Evolutionary conservation across 2,888 invertebrate species (phyloP).

Genomic region (Himalopsyche tibetana): DNA sequence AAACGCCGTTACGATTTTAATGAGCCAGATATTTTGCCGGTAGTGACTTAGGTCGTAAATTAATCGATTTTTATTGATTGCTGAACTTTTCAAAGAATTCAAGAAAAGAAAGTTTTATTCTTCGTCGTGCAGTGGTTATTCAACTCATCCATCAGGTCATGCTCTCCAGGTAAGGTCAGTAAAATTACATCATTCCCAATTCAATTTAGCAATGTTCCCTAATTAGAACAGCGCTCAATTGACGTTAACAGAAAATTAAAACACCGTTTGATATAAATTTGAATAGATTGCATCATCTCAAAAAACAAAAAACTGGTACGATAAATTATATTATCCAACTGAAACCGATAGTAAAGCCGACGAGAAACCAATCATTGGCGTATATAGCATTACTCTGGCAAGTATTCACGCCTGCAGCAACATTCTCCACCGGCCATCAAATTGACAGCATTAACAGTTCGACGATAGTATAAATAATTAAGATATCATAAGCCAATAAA

Average conservation of each 20-base stretch:
- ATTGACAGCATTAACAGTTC: conserved; percentile 33
- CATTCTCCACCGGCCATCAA: neutral
- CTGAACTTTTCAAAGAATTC: no score
- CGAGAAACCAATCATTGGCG: conserved; percentile 27
- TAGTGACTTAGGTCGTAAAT: no score
- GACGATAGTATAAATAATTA: neutral
- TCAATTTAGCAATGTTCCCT: conserved; percentile 3
- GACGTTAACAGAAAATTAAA: neutral
- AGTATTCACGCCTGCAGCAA: neutral
- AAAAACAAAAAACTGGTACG: conserved; percentile 19
- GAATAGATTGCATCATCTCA: conserved; percentile 4
- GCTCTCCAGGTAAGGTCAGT: neutral
- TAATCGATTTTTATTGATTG: no score
- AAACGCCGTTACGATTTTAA: no score
- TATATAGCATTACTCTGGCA: neutral
- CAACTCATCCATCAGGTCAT: neutral
- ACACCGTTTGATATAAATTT: conserved; percentile 32
- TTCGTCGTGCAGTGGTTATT: neutral
- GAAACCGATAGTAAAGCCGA: conserved; percentile 6
- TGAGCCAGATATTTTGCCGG: no score
- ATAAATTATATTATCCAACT: conserved; percentile 22
- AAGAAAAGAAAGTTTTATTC: neutral
- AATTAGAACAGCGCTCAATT: neutral
- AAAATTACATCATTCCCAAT: neutral
- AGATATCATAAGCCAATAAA: neutral